phyloP scores from a whole-genome alignment of 2,113 vertebrate genomes.

The Plecotus auritus region DNA sequence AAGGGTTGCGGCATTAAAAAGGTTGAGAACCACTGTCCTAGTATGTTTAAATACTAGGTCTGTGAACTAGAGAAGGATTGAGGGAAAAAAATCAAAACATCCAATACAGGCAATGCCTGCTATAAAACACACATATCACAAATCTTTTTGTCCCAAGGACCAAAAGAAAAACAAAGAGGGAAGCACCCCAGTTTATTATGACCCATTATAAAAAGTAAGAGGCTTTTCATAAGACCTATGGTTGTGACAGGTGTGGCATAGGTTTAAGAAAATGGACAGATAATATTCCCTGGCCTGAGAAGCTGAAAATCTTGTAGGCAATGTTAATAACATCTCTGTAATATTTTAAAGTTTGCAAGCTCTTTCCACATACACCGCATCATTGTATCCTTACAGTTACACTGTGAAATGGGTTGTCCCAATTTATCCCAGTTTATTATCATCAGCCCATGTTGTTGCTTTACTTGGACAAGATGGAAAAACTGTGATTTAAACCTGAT shows the following conservation, averaged over 20 bases:
- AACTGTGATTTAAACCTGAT: background rate
- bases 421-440: background rate
- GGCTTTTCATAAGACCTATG: background rate
- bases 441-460: background rate
- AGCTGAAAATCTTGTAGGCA: background rate
- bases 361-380: background rate
- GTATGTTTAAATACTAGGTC: background rate
- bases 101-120: background rate
- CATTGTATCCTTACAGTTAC: background rate
- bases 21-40: background rate
- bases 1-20: no score
- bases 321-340: background rate
- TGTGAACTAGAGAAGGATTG: background rate
- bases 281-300: background rate
- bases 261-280: background rate
- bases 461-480: background rate
- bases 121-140: background rate
- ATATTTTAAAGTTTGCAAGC: background rate
- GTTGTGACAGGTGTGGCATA: background rate
- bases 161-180: background rate
- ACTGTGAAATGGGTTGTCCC: background rate
- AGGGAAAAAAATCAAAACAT: background rate
- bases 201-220: background rate
- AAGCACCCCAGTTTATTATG: background rate
- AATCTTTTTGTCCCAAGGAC: background rate